Evolutionary conservation across 2,113 vertebrate genomes (phyloP).

Genomic region (Rutilus rutilus): DNA sequence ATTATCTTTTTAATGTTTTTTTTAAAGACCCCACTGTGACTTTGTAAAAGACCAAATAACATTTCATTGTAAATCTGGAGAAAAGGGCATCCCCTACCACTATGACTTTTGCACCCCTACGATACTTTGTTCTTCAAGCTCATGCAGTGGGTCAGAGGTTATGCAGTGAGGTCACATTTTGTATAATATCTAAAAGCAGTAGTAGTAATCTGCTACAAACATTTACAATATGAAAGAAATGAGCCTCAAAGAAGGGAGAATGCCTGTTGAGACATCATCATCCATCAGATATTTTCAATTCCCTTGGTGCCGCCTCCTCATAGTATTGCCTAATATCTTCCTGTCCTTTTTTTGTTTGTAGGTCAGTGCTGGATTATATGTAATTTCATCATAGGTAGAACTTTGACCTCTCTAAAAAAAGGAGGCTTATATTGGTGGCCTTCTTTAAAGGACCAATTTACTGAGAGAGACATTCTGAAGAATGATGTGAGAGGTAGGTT

Average conservation of each 20-base stretch:
- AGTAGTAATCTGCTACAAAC: background rate
- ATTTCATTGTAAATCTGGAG: constrained; percentile 43
- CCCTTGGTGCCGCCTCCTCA: background rate
- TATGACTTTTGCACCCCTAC: constrained; percentile 36
- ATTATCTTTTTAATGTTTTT: constrained; percentile 43
- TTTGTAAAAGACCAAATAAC: constrained; percentile 51
- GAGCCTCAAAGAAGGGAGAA: background rate
- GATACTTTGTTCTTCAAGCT: background rate
- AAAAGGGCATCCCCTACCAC: background rate
- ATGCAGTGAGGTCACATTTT: constrained; percentile 11
- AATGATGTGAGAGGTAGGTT: background rate
- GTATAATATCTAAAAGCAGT: background rate
- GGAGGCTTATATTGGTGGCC: background rate
- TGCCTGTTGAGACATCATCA: constrained; percentile 3
- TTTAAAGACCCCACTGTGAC: background rate
- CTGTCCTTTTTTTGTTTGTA: background rate
- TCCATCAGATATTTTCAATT: constrained; percentile 5
- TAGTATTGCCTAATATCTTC: background rate
- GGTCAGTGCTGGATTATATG: constrained; percentile 10
- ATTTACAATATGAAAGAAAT: constrained; percentile 4
- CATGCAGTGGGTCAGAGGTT: constrained; percentile 48
- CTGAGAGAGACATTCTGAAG: background rate
- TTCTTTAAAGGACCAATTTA: background rate
- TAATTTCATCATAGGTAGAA: background rate
- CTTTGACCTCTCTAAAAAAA: background rate